A percentile compares a stretch with the other conserved stretches of the same genome.
These are phyloP conservation scores for Ascaphus truei DNA, from an alignment of 2,113 vertebrate species.

Conservation along the genomic window DNA sequence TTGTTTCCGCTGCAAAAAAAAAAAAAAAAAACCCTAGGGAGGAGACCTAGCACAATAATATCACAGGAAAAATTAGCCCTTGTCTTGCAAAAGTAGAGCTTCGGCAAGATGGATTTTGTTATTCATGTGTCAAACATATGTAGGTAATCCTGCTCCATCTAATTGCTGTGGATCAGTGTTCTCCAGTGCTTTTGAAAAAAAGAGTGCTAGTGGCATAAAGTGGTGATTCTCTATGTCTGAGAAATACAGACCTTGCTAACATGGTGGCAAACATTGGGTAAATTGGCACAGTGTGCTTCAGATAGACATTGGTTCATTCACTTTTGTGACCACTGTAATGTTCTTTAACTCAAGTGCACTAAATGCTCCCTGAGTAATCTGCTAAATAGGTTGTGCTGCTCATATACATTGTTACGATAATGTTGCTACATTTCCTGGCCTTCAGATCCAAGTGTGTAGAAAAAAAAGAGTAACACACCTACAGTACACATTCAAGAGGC, in stretches of 20 bases:
- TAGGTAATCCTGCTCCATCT: constrained; percentile 22
- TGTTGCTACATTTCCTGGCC: not conserved
- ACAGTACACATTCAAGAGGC: not conserved
- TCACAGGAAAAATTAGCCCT: constrained; percentile 23
- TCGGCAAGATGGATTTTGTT: constrained; percentile 16
- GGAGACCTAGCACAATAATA: constrained; percentile 19
- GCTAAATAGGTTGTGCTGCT: constrained; percentile 5
- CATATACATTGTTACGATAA: constrained; percentile 33
- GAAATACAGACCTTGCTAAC: not conserved
- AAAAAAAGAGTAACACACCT: constrained; percentile 5
- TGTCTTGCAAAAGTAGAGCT: not conserved
- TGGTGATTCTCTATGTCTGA: not conserved
- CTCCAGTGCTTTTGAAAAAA: not conserved
- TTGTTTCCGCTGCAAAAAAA: constrained; percentile 5
- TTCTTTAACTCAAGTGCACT: constrained; percentile 8
- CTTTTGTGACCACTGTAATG: not conserved
- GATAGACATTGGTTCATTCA: constrained; percentile 3
- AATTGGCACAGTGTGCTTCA: constrained; percentile 2
- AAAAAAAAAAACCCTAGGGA: constrained; percentile 10
- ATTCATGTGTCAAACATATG: constrained; percentile 29
- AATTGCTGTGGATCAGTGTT: constrained; percentile 28
- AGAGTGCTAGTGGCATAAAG: constrained; percentile 18
- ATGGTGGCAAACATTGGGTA: not conserved
- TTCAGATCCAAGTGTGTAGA: not conserved
- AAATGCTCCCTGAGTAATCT: constrained; percentile 19